Conservation (phyloP, 2,113 vertebrate species). For the Muntiacus reevesi region DNA sequence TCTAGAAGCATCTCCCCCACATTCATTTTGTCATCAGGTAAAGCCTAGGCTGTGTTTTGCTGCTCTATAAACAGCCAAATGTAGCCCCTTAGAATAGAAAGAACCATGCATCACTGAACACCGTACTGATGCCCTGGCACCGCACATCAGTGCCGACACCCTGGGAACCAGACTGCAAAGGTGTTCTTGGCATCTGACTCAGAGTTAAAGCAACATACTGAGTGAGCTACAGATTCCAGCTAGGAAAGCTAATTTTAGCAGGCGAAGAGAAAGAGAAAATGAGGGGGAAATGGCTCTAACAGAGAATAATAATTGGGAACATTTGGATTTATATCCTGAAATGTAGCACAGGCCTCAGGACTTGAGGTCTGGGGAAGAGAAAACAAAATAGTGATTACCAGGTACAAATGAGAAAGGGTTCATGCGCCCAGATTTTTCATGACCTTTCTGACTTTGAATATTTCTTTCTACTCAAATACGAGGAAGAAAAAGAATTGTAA, state of each 20-base stretch:
- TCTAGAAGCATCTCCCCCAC: background rate
- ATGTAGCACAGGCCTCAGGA: background rate
- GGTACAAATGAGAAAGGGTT: background rate
- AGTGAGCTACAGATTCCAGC: background rate
- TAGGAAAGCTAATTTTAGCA: constrained; percentile 27
- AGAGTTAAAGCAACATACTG: background rate
- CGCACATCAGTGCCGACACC: background rate
- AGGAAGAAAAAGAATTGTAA: background rate
- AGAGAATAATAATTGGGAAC: constrained; percentile 14
- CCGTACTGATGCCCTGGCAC: background rate
- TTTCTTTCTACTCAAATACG: background rate
- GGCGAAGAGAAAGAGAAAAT: background rate
- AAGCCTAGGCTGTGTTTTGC: background rate
- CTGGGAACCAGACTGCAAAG: constrained; percentile 38
- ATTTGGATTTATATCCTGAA: constrained; percentile 4
- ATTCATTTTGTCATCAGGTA: constrained; percentile 28
- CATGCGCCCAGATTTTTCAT: background rate
- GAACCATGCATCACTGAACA: background rate
- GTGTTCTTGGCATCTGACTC: constrained; percentile 42
- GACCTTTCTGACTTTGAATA: background rate
- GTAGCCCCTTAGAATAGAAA: constrained; percentile 42
- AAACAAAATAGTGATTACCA: background rate
- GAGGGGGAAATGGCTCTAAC: background rate
- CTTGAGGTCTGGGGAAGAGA: background rate
- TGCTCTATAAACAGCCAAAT: constrained; percentile 42